A percentile compares a stretch with the other conserved stretches of the same genome.
phyloP scores from a whole-genome alignment of 2,888 invertebrate species.

The Acleris holmiana region DNA sequence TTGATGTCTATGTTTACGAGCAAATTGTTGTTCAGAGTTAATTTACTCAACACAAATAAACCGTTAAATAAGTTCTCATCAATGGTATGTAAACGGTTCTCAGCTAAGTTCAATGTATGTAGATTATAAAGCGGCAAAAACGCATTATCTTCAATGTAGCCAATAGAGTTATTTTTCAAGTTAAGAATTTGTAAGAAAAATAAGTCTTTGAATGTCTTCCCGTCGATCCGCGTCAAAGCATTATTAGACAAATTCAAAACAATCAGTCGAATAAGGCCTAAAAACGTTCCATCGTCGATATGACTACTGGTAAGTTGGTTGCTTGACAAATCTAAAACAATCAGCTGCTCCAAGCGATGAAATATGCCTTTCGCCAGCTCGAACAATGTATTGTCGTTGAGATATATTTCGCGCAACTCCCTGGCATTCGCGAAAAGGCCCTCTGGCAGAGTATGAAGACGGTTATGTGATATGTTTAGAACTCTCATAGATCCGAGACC shows the following conservation, averaged over 20 bases:
- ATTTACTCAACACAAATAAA: slow-evolving; percentile 91
- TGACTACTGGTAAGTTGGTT: slow-evolving; percentile 94
- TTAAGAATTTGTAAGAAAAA: slow-evolving; percentile 94
- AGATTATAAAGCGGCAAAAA: slow-evolving; percentile 94
- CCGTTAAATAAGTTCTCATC: slow-evolving; percentile 93
- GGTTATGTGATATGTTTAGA: slow-evolving; percentile 94
- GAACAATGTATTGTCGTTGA: slow-evolving; percentile 93
- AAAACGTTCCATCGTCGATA: slow-evolving; percentile 93
- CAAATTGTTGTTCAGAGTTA: slow-evolving; percentile 93
- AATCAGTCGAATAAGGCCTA: slow-evolving; percentile 92
- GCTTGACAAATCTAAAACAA: slow-evolving; percentile 92
- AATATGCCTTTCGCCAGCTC: slow-evolving; percentile 93
- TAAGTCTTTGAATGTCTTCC: slow-evolving; percentile 93
- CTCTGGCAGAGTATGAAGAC: slow-evolving; percentile 91
- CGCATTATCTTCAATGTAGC: slow-evolving; percentile 94
- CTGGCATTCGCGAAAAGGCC: slow-evolving; percentile 92
- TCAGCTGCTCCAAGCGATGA: slow-evolving; percentile 92
- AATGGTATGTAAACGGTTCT: slow-evolving; percentile 92
- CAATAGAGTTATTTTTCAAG: slow-evolving; percentile 93
- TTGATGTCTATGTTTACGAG: slow-evolving; percentile 91
- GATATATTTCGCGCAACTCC: slow-evolving; percentile 92
- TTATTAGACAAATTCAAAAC: slow-evolving; percentile 94
- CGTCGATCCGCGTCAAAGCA: slow-evolving; percentile 92
- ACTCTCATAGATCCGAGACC: slow-evolving; percentile 91
- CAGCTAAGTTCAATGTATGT: slow-evolving; percentile 94